phyloP scores from a whole-genome alignment of 2,888 invertebrate species.

The Adelphocoris suturalis region DNA sequence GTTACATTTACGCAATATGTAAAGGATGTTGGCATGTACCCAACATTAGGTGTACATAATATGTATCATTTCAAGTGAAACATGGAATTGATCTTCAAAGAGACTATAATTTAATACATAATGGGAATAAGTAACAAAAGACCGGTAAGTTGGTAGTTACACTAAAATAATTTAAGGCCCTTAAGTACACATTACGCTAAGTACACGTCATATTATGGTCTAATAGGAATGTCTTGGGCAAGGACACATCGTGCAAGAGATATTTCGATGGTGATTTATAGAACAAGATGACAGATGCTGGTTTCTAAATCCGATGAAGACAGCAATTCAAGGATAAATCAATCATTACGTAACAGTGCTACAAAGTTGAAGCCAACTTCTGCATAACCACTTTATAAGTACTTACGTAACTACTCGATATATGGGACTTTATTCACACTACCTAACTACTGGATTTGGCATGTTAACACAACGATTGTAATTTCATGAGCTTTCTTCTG shows the following conservation, averaged over 20 bases:
- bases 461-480: background rate
- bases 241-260: background rate
- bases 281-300: background rate
- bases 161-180: no score
- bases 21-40: no score
- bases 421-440: background rate
- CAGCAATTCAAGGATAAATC: background rate
- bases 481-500: background rate
- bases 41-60: no score
- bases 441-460: background rate
- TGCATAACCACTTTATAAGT: no score
- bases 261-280: background rate
- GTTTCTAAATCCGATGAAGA: background rate
- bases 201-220: background rate
- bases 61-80: no score
- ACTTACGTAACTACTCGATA: background rate
- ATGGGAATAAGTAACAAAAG: no score
- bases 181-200: background rate
- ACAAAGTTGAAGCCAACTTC: background rate
- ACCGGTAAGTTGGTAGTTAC: no score
- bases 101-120: no score
- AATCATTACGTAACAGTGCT: slow-evolving; percentile 3
- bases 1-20: no score
- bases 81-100: no score
- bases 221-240: background rate